Base-by-base conservation (phyloP, 2,113 vertebrate species). In the Empidonax traillii region DNA sequence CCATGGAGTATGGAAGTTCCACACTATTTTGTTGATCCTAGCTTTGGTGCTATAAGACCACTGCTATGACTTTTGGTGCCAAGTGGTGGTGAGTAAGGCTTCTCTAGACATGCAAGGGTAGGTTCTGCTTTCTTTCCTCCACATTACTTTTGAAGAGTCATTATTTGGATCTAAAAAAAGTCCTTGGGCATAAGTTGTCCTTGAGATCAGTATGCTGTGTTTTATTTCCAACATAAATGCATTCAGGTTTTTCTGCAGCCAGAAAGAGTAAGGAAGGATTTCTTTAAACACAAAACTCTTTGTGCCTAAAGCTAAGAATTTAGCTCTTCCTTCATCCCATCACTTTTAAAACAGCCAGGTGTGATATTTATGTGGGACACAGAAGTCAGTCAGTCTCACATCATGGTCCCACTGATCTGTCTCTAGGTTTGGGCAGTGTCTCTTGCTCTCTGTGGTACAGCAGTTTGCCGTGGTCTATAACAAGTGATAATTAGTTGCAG, bases 401-500 rank as follows among this genome's bases (percentile, higher is more conserved):
- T 88, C 23, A 3, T 7, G 25, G 75, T 74, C 47, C 46, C 41
- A 86, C 39, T 69, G 41, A 84, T 84, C 65, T 49, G 12, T 25
- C 52, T 58, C 6, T 44, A 75, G 82, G 67, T 94, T 93, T 75
- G 81, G 89, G 41, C 56, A 82, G 43, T 39, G 44, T 58, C 67
- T 91, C 71, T 61, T 51, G 89, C 46, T 76, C 44, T 59, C 28
- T 0, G 0, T 78, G 79, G 56, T 94, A 77, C 83, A 87, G 69
- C 65, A 72, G 68, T 80, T 88, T 92, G 59, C 87, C 4, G 10
- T 53, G 52, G 62, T 72, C 31, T 92, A 8, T 81, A 87, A 56
- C 47, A 95, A 95, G 88, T 76, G 92, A 92, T 97, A 96, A 96
- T 96, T 81, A 37, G 37, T 93, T 10, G 0, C 96, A 97, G 93